Evolutionary conservation across 2,113 vertebrate species (phyloP), one percentile per base, ranked within the genome.

Genomic region (Leucopsar rothschildi): DNA sequence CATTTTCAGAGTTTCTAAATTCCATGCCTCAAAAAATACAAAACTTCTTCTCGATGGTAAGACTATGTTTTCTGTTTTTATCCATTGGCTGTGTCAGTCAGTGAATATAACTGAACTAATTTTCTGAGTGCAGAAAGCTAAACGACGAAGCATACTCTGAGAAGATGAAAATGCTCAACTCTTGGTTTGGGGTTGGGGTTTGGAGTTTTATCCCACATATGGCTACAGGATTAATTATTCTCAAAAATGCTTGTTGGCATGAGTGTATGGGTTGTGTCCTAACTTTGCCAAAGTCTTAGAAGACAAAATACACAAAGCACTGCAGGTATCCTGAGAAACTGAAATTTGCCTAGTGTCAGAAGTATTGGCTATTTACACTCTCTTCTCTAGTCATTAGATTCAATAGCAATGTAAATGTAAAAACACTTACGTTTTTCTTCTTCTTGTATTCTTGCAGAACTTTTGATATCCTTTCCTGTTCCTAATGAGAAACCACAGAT

Each of bases 351-450:
- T 31, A 20, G 7, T 37, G 2, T 77, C 47, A 73, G 42, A 42
- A 31, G 3, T 3, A 10, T 12, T 73, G 29, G 12, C 27, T 57
- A 25, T 42, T 91, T 85, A 79, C 33, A 52, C 2, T 42, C 12
- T 71, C 49, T 63, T 47, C 47, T 42, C 16, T 52, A 71, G 33
- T 70, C 9, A 35, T 29, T 47, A 72, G 25, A 65, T 72, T 80
- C 6, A 89, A 12, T 13, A 87, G 27, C 10, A 72, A 77, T 7
- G 8, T 42, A 82, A 93, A 94, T 37, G 33, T 69, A 39, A 65
- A 47, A 90, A 81, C 72, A 99, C 99, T 99, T 87, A 99, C 99
- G 7, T 98, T 97, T 97, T 99, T 99, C 93, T 99, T 99, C 95
- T 96, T 99, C 93, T 98, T 98, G 95, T 99, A 99, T 42, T 99